A percentile compares a stretch with the other conserved stretches of the same genome.
phyloP scores from a whole-genome alignment of 2,888 invertebrate species.

The Hofmannophila pseudospretella region DNA sequence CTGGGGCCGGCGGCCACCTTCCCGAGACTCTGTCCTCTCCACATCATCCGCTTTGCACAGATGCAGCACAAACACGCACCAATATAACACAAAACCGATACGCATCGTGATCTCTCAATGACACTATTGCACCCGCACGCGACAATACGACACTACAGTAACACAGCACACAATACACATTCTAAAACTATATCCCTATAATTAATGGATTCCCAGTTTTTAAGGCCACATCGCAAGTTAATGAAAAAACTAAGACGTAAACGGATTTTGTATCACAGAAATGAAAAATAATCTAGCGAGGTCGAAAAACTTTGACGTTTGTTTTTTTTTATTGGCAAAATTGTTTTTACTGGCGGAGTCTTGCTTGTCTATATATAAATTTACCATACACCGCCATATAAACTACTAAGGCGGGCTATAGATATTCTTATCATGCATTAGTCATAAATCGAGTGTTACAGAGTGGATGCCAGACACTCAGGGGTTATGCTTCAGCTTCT shows the following conservation, averaged over 20 bases:
- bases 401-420: too few relatives aligned
- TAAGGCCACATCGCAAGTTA: slow-evolving; percentile 61
- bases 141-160: slow-evolving; percentile 46
- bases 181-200: slow-evolving; percentile 50
- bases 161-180: slow-evolving; percentile 63
- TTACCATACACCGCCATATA: too few relatives aligned
- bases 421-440: too few relatives aligned
- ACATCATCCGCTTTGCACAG: slow-evolving; percentile 68
- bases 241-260: slow-evolving; percentile 49
- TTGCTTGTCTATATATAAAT: too few relatives aligned
- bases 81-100: slow-evolving; percentile 72
- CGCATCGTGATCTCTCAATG: slow-evolving; percentile 72
- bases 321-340: slow-evolving; percentile 20
- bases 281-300: slow-evolving; percentile 46
- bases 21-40: slow-evolving; percentile 65
- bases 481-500: too few relatives aligned
- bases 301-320: slow-evolving; percentile 47
- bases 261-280: slow-evolving; percentile 49
- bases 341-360: too few relatives aligned
- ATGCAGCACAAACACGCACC: slow-evolving; percentile 72
- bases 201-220: slow-evolving; percentile 35
- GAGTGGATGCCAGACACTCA: too few relatives aligned
- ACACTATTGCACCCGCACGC: slow-evolving; percentile 56
- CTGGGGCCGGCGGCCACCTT: slow-evolving; percentile 58
- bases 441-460: too few relatives aligned